Percentiles rank a stretch among this genome's conserved stretches.
These are phyloP conservation scores for Drosophila mimica DNA, from an alignment of 2,888 invertebrate genomes.

Conservation along the genomic window DNA sequence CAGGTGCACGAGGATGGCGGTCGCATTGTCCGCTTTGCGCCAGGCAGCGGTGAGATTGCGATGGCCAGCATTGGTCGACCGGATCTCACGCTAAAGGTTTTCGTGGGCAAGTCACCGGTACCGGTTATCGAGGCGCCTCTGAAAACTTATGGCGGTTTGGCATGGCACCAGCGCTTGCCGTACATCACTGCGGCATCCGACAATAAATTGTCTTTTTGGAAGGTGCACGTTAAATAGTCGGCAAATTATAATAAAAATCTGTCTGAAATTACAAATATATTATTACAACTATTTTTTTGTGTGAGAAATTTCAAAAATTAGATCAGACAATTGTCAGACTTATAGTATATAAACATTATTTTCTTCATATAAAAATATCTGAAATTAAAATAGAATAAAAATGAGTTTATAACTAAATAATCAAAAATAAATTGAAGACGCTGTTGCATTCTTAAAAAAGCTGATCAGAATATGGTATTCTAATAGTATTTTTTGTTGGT, in stretches of 20 bases:
- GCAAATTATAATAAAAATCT: neutral
- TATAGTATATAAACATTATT: neutral
- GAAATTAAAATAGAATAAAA: neutral
- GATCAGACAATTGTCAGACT: neutral
- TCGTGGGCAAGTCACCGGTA: slow-evolving; percentile 86
- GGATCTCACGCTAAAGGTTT: slow-evolving; percentile 88
- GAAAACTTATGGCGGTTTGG: slow-evolving; percentile 87
- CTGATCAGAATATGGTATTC: neutral
- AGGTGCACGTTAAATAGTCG: slow-evolving; percentile 79
- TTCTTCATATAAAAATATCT: neutral
- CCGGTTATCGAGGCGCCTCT: slow-evolving; percentile 86
- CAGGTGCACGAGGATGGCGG: slow-evolving; percentile 89
- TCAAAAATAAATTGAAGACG: neutral
- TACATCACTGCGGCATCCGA: slow-evolving; percentile 88
- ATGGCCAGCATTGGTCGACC: slow-evolving; percentile 89
- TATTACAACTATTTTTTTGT: neutral
- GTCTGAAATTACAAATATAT: neutral
- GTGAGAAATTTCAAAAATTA: neutral
- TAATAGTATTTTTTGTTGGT: neutral
- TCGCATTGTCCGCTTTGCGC: slow-evolving; percentile 87
- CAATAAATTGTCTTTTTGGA: slow-evolving; percentile 88
- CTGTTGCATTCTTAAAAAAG: neutral
- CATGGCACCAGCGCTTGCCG: slow-evolving; percentile 88
- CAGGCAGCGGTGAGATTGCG: slow-evolving; percentile 87
- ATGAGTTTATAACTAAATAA: neutral